A percentile compares a stretch with the other conserved stretches of the same genome.
phyloP scores from a whole-genome alignment of 2,888 invertebrate species.

The Byasa hedistus region DNA sequence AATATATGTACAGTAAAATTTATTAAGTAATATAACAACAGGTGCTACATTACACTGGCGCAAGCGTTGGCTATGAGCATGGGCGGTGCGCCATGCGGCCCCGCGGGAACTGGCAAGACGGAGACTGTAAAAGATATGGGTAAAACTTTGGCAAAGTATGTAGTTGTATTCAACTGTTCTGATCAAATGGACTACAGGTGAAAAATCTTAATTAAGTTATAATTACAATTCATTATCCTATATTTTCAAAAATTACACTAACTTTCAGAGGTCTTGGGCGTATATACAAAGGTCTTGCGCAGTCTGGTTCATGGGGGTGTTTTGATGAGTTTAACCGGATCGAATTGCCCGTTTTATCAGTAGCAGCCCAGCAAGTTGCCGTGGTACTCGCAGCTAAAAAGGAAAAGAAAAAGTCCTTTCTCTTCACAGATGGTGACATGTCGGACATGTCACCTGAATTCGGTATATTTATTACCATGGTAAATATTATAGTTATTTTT shows the following conservation, averaged over 20 bases:
- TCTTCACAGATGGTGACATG: constrained; percentile 96
- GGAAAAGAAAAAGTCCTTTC: constrained; percentile 93
- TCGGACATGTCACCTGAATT: constrained; percentile 97
- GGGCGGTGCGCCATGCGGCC: constrained; percentile 98
- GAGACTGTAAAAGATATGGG: constrained; percentile 99
- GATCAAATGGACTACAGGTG: constrained; percentile 98
- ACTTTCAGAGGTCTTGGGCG: constrained; percentile 89
- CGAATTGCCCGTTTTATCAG: constrained; percentile 91
- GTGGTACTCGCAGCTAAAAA: constrained; percentile 95
- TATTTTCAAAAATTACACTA: constrained; percentile 3
- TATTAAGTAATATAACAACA: constrained; percentile 50
- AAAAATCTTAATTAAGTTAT: not conserved
- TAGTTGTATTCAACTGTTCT: constrained; percentile 97
- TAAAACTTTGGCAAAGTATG: constrained; percentile 97
- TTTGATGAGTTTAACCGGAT: constrained; percentile 99
- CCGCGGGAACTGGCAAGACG: constrained; percentile 99
- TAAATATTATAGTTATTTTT: constrained; percentile 53
- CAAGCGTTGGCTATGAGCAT: constrained; percentile 97
- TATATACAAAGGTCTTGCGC: constrained; percentile 96
- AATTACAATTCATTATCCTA: not conserved
- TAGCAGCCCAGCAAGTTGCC: constrained; percentile 98
- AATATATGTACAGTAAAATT: not conserved
- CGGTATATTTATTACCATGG: constrained; percentile 99
- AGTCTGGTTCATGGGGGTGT: constrained; percentile 98
- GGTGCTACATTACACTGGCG: constrained; percentile 97